Evolutionary conservation across 2,797 vertebrate genomes (phyloP).

Genomic region (Etheostoma perlongum): DNA sequence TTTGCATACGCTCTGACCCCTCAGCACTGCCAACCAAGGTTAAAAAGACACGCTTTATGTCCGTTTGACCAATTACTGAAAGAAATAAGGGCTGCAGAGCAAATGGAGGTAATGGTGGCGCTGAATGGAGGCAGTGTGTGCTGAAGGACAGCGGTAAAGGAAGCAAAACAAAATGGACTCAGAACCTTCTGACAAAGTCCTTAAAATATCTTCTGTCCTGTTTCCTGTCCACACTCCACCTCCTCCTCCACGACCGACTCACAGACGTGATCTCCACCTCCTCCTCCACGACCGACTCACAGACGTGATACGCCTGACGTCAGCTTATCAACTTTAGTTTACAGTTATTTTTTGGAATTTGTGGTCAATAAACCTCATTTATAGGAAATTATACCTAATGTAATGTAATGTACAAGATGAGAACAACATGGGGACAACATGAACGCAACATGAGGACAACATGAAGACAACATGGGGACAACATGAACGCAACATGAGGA

Average conservation of each 20-base stretch:
- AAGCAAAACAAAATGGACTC: slow-evolving; percentile 13
- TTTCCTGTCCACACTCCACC: slow-evolving; percentile 36
- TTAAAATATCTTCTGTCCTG: slow-evolving; percentile 47
- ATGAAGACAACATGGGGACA: no score
- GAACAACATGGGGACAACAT: no score
- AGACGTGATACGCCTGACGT: no score
- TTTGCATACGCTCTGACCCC: slow-evolving; percentile 58
- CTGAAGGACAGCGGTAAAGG: slow-evolving; percentile 21
- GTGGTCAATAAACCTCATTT: no score
- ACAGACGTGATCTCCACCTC: no score
- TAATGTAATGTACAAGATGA: no score
- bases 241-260: no score
- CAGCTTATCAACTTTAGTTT: no score
- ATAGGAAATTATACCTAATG: no score
- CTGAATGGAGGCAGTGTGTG: slow-evolving; percentile 15
- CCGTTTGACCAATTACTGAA: slow-evolving; percentile 46
- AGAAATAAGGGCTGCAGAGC: background rate
- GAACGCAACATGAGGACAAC: no score
- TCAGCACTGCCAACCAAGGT: slow-evolving; percentile 48
- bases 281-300: no score
- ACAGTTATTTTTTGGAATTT: accelerated
- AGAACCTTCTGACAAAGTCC: slow-evolving; percentile 14
- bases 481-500: no score
- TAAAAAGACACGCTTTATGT: slow-evolving; percentile 51
- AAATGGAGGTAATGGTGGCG: slow-evolving; percentile 17